A percentile compares a stretch with the other conserved stretches of the same genome.
Conservation (phyloP, 2,113 vertebrate species). For the Scortum barcoo region DNA sequence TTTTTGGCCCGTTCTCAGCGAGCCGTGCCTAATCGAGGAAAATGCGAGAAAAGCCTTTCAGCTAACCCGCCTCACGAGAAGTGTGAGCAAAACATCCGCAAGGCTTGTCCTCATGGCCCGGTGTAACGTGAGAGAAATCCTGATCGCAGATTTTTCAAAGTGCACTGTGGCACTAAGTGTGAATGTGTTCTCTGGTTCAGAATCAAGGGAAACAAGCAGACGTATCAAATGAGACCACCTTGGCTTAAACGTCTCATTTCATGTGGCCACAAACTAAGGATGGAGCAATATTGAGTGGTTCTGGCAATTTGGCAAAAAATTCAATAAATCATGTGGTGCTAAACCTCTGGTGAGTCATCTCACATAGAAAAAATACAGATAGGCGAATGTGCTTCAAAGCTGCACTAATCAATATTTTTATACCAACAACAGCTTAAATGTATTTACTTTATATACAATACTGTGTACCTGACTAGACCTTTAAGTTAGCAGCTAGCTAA, state of each 20-base stretch:
- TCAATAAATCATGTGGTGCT: neutral
- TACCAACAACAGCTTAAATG: neutral
- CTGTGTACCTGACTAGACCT: too few species aligned
- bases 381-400: neutral
- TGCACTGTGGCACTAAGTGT: conserved; percentile 10
- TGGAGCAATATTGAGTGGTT: neutral
- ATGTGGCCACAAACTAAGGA: neutral
- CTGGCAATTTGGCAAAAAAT: conserved; percentile 3
- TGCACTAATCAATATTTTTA: neutral
- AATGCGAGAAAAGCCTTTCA: conserved; percentile 25
- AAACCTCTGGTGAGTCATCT: neutral
- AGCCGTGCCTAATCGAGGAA: conserved; percentile 32
- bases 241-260: neutral
- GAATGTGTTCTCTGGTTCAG: conserved; percentile 16
- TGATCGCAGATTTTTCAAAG: conserved; percentile 18
- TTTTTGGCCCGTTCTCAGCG: conserved; percentile 13
- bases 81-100: conserved; percentile 42
- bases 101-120: conserved; percentile 3
- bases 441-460: too few species aligned
- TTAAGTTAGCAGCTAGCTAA: too few species aligned
- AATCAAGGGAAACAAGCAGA: conserved; percentile 27
- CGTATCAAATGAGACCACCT: conserved; percentile 7
- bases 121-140: neutral
- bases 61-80: conserved; percentile 24
- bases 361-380: neutral